Conservation (phyloP, 2,888 invertebrate species). For the Glaucopsyche alexis region DNA sequence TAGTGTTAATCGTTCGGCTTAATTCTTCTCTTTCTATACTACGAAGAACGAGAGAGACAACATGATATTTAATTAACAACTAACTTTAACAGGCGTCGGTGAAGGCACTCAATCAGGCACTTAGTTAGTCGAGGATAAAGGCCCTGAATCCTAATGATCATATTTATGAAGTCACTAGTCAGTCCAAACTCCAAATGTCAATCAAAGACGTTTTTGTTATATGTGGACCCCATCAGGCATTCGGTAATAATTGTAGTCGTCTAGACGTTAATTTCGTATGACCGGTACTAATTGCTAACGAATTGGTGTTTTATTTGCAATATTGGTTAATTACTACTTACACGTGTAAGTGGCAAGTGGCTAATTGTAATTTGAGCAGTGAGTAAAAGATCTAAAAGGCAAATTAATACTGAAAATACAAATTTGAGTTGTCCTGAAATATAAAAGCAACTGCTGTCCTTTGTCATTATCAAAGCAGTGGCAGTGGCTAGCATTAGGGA, state of each 20-base stretch:
- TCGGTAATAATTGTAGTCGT: conserved; percentile 1
- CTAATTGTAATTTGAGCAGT: not conserved
- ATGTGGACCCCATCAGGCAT: not conserved
- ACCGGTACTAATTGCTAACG: conserved; percentile 8
- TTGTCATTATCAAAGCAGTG: too few species aligned
- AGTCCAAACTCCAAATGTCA: not conserved
- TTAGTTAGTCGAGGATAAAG: too few species aligned
- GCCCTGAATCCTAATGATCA: not conserved
- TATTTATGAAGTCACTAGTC: not conserved
- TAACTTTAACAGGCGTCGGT: too few species aligned
- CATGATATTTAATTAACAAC: too few species aligned
- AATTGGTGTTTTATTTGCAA: conserved; percentile 13
- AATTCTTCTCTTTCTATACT: too few species aligned
- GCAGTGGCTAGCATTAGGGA: too few species aligned
- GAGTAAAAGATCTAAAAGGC: not conserved
- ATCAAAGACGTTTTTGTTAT: not conserved
- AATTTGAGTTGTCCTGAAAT: too few species aligned
- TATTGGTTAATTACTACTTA: conserved; percentile 1
- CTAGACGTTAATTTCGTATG: not conserved
- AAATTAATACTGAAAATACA: not conserved
- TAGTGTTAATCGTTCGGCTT: too few species aligned
- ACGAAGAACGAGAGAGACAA: too few species aligned
- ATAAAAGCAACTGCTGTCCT: too few species aligned
- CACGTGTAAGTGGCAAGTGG: not conserved
- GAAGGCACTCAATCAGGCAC: too few species aligned